These are phyloP conservation scores for Troides aeacus DNA, from an alignment of 2,888 invertebrate species.

Conservation along the genomic window DNA sequence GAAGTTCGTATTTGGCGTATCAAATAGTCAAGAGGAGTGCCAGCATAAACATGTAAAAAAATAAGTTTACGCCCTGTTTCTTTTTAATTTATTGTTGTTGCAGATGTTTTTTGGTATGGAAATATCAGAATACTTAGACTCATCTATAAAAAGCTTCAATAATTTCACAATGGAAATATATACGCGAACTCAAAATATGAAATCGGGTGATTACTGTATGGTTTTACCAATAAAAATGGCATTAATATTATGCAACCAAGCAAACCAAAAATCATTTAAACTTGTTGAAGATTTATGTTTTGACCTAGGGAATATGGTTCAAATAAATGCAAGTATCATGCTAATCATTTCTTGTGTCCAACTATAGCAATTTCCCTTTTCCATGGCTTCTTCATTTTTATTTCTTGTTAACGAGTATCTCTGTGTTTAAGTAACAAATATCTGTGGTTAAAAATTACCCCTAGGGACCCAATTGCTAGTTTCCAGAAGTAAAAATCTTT, in stretches of 20 bases:
- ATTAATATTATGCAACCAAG: background rate
- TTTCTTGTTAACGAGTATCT: too few species aligned
- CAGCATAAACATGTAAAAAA: too few species aligned
- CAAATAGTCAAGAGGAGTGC: too few species aligned
- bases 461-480: too few species aligned
- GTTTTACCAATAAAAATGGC: constrained; percentile 1
- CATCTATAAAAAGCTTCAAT: background rate
- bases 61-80: too few species aligned
- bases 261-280: background rate
- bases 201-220: background rate
- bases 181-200: background rate
- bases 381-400: too few species aligned
- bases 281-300: constrained; percentile 1
- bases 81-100: background rate
- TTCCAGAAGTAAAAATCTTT: too few species aligned
- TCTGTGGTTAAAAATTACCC: too few species aligned
- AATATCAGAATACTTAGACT: background rate
- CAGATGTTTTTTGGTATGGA: background rate
- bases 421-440: too few species aligned
- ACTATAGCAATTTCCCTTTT: background rate
- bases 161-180: background rate
- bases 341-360: background rate
- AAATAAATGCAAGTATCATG: background rate
- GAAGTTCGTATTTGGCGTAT: too few species aligned
- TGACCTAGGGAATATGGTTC: background rate